Evolutionary conservation across 2,113 vertebrate genomes (phyloP), one percentile per base, ranked within the genome.

Genomic region (Lepisosteus osseus): DNA sequence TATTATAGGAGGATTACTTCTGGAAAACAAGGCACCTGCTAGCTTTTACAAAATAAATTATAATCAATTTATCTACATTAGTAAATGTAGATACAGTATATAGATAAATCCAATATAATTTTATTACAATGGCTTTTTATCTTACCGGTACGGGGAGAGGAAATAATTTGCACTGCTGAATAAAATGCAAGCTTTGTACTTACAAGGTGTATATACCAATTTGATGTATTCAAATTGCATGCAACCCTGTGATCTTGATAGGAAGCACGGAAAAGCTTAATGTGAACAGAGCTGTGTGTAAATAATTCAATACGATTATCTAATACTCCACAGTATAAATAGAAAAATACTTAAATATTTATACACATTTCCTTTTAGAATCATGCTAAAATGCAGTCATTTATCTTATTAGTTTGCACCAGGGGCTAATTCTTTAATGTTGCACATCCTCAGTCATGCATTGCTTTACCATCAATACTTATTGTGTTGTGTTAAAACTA

Each of bases 241-340:
- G 7, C 40, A 14, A 6, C 42, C 17, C 55, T 42, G 54, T 41
- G 57, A 59, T 64, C 66, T 42, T 75, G 44, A 9, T 51, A 55
- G 47, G 13, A n/a, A 47, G 29, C 45, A 61, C n/a, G 64, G 51
- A 65, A 57, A 9, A 65, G 43, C 55, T 47, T n/a, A 42, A 56
- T 61, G 57, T 55, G 40, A 68, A 70, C 42, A 75, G 41, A 7
- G 29, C 44, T 15, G 5, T 54, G 54, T 51, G 62, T 70, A 75
- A 70, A 75, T 75, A 66, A 75, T 74, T 74, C 68, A 74, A 54
- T 40, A 41, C 67, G 7, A 61, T 74, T 74, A 69, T 65, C 47
- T 74, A 74, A 74, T 45, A 63, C 56, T 45, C 67, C n/a, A 62
- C 54, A 66, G 68, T 70, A 63, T 70, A 68, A 44, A 65, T 47